Percentiles rank a stretch among this genome's conserved stretches.
Conservation (phyloP, 1,140 invertebrate genomes). For the Anoplolepis gracilipes region DNA sequence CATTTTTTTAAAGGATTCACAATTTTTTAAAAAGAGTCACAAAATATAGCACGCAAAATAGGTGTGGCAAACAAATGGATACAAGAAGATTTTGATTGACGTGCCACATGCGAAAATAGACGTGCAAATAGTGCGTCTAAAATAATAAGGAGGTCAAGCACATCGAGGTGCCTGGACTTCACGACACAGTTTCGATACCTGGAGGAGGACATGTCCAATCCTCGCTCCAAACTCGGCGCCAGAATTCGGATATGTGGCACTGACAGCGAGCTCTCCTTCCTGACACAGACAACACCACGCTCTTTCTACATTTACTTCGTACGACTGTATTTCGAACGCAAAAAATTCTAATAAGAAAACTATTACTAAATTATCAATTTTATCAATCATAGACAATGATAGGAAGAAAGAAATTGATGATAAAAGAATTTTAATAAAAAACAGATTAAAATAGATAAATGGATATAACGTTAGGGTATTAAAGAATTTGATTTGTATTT, state of each 20-base stretch:
- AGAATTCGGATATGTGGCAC: slow-evolving; percentile 92
- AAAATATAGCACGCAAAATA: slow-evolving; percentile 13
- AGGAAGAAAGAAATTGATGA: neutral
- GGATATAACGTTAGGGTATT: neutral
- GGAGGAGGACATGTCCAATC: slow-evolving; percentile 87
- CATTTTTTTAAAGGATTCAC: neutral
- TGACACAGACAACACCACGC: slow-evolving; percentile 76
- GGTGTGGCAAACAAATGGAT: neutral
- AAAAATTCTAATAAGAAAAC: slow-evolving; percentile 23
- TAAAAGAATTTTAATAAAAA: neutral
- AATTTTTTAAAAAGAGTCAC: too few species aligned
- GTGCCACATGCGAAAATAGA: slow-evolving; percentile 33
- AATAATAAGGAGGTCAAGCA: neutral
- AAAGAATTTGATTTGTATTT: neutral
- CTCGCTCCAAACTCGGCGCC: slow-evolving; percentile 91
- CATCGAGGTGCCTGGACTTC: slow-evolving; percentile 35
- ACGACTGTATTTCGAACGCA: neutral
- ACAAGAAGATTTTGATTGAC: neutral
- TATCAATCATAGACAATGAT: neutral
- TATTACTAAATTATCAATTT: slow-evolving; percentile 13
- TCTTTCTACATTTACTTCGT: slow-evolving; percentile 74
- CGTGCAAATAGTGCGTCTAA: slow-evolving; percentile 53
- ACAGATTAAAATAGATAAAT: neutral
- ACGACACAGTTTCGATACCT: slow-evolving; percentile 70
- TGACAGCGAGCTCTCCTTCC: slow-evolving; percentile 89